Base-by-base conservation (phyloP, 2,113 vertebrate species). In the Tragulus kanchil region DNA sequence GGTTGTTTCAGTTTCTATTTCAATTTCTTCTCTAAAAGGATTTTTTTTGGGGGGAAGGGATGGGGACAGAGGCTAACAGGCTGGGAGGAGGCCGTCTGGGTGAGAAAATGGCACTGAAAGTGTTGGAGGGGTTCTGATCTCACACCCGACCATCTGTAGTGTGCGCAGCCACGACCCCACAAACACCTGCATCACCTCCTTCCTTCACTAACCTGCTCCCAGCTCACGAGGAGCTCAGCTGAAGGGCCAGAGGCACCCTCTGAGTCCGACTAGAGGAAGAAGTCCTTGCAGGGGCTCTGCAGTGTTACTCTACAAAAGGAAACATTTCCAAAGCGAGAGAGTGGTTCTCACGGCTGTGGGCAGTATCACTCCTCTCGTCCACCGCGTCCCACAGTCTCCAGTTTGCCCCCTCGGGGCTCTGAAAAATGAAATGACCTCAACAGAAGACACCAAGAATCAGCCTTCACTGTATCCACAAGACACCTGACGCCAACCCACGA, bases 11-110 rank as follows among this genome's bases (percentile, higher is more conserved):
- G 36, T 36, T 36, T 36, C 36, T 36, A 96, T 98, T 98, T 98
- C 97, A 98, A 98, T 97, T 98, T 97, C 98, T 97, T 98, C 97
- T 92, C 87, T 89, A 67, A 94, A 96, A 97, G 86, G 89, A 61
- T 85, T 83, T 64, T 50, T n/a, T 36, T 36, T 23, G 1, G 17
- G 52, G 25, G 17, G 67, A 25, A 7, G 62, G 26, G 19, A 12
- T 3, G 73, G 75, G 36, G 50, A 56, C 4, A n/a, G 6, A 3
- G 25, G 25, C 13, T 7, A 65, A 67, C 5, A 69, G 96, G 84
- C 0, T 1, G 84, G 95, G 91, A 61, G 16, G 87, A 42, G 36
- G 45, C 45, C 54, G 77, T 28, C 5, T 3, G 26, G 10, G 36
- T 12, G 23, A 14, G 61, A 86, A 56, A 77, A 2, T 3, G 59